Evolutionary conservation across 1,140 invertebrate genomes (phyloP).

Genomic region (Dolichoris vasculosae): DNA sequence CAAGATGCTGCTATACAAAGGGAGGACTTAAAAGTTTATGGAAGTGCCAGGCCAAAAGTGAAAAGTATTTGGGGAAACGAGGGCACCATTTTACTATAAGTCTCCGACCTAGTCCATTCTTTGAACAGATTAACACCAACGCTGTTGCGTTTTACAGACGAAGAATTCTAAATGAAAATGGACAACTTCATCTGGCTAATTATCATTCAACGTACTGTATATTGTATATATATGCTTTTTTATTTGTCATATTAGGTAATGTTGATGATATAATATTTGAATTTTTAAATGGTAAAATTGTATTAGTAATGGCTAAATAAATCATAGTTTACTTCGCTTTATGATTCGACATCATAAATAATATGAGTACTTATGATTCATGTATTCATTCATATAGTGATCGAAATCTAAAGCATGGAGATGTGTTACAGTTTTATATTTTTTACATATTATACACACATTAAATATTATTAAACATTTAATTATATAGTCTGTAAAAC

Average conservation of each 20-base stretch:
- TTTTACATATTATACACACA: too few species aligned
- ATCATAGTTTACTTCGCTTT: too few species aligned
- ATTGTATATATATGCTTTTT: conserved; percentile 1
- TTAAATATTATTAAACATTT: too few species aligned
- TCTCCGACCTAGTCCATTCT: background rate
- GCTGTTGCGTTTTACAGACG: background rate
- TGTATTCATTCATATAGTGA: too few species aligned
- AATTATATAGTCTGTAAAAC: too few species aligned
- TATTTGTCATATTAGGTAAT: background rate
- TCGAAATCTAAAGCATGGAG: too few species aligned
- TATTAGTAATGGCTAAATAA: too few species aligned
- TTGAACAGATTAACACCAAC: background rate
- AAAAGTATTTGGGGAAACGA: background rate
- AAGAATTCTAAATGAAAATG: background rate
- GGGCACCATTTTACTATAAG: background rate
- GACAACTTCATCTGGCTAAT: background rate
- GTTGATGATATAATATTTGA: background rate
- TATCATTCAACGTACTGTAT: conserved; percentile 30
- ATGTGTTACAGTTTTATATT: too few species aligned
- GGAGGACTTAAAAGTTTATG: background rate
- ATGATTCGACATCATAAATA: too few species aligned
- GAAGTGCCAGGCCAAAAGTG: background rate
- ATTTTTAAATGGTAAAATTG: too few species aligned
- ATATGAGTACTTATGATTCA: too few species aligned
- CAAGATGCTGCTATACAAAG: background rate